A percentile compares a stretch with the other conserved stretches of the same genome.
phyloP scores from a whole-genome alignment of 2,888 invertebrate species.

The Cabera pusaria region DNA sequence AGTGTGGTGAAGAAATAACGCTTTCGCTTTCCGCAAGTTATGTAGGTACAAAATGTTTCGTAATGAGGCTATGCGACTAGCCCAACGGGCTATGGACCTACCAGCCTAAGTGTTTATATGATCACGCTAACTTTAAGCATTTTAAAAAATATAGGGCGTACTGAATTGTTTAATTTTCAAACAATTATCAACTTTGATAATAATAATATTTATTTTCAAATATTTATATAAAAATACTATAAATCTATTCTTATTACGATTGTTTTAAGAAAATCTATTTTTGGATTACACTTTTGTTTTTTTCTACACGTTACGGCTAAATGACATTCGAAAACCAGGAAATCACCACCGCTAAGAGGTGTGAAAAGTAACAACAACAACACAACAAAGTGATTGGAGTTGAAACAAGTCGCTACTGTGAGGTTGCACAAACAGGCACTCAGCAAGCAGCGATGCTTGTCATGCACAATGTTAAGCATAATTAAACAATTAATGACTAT shows the following conservation, averaged over 20 bases:
- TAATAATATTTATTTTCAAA: no score
- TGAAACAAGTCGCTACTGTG: conserved; percentile 13
- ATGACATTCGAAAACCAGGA: conserved; percentile 31
- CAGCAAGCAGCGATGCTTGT: conserved; percentile 10
- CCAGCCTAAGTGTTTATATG: no score
- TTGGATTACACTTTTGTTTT: neutral
- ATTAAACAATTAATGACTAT: conserved; percentile 9
- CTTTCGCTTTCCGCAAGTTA: conserved; percentile 80
- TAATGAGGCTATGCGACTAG: conserved; percentile 75
- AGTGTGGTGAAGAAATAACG: conserved; percentile 74
- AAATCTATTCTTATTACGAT: no score
- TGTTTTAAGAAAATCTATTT: no score
- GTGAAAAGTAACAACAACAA: conserved; percentile 13
- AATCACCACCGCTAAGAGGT: conserved; percentile 27
- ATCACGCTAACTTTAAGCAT: no score
- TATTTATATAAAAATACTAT: no score
- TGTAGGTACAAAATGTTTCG: conserved; percentile 76
- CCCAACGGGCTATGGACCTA: conserved; percentile 57
- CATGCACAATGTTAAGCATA: conserved; percentile 2
- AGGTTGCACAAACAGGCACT: conserved; percentile 29
- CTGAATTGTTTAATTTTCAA: no score
- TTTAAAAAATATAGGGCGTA: no score
- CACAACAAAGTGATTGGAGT: conserved; percentile 3
- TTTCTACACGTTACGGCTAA: conserved; percentile 25
- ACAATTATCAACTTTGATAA: no score